phyloP scores from a whole-genome alignment of 2,113 vertebrate genomes.

The mouse (Mus musculus) region DNA sequence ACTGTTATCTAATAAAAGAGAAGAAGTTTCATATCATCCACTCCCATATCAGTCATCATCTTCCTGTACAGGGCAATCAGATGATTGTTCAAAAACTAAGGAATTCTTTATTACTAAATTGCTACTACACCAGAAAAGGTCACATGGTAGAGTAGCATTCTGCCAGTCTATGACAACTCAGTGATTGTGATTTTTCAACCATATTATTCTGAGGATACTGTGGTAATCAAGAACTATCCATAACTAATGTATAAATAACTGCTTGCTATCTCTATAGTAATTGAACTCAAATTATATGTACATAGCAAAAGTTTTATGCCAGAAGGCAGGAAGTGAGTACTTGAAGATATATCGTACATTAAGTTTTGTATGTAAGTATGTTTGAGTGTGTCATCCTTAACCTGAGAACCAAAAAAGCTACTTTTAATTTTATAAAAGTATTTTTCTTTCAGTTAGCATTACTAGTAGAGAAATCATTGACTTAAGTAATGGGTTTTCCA shows the following conservation, averaged over 20 bases:
- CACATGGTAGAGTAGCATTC: slow-evolving; percentile 86
- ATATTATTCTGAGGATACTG: slow-evolving; percentile 86
- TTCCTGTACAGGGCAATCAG: slow-evolving; percentile 70
- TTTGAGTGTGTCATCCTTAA: neutral
- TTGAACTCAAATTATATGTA: slow-evolving; percentile 72
- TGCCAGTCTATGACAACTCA: slow-evolving; percentile 85
- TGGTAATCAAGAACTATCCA: slow-evolving; percentile 88
- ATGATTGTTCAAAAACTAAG: slow-evolving; percentile 79
- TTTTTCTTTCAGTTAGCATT: slow-evolving; percentile 52
- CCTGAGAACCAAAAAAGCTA: slow-evolving; percentile 15
- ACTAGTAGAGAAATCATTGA: slow-evolving; percentile 49
- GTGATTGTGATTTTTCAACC: slow-evolving; percentile 89
- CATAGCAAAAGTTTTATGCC: slow-evolving; percentile 61
- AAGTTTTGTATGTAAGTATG: slow-evolving; percentile 9
- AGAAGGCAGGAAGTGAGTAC: slow-evolving; percentile 58
- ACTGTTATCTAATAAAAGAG: slow-evolving; percentile 44
- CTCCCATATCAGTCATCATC: slow-evolving; percentile 21
- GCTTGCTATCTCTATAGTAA: slow-evolving; percentile 78
- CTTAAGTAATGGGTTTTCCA: slow-evolving; percentile 50
- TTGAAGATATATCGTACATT: slow-evolving; percentile 24
- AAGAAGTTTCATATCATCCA: slow-evolving; percentile 58
- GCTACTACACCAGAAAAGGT: slow-evolving; percentile 84
- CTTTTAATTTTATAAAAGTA: slow-evolving; percentile 68
- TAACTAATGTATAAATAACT: slow-evolving; percentile 90
- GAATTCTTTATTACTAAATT: slow-evolving; percentile 81